Percentiles rank a stretch among this genome's conserved stretches.
These are phyloP conservation scores for Fulica atra DNA, from an alignment of 2,113 vertebrate species.

Conservation along the genomic window DNA sequence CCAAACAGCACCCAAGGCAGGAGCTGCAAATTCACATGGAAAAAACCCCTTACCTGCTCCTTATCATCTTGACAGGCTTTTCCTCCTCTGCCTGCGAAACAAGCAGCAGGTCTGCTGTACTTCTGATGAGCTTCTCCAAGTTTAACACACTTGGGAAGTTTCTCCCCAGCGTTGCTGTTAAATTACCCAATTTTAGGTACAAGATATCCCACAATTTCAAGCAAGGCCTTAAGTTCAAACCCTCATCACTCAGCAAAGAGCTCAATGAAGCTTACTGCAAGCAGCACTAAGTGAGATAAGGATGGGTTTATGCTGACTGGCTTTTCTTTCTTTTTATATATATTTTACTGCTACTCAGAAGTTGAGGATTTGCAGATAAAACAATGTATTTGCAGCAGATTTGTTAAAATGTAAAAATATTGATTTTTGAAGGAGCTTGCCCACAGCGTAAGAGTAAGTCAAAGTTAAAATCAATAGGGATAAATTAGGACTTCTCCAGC, in stretches of 20 bases:
- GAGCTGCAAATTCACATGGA: not conserved
- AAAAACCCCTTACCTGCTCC: not conserved
- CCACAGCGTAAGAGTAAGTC: not conserved
- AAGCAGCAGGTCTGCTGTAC: not conserved
- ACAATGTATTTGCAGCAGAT: not conserved
- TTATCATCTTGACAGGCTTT: not conserved
- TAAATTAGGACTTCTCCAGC: not conserved
- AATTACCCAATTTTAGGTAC: not conserved
- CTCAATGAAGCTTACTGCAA: not conserved
- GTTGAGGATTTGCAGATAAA: not conserved
- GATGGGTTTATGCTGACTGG: not conserved
- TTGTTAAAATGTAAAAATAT: slow-evolving; percentile 33
- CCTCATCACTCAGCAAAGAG: not conserved
- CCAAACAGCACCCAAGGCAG: not conserved
- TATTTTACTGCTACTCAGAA: not conserved
- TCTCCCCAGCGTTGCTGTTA: not conserved
- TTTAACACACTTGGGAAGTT: not conserved
- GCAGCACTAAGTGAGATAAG: not conserved
- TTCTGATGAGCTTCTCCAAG: not conserved
- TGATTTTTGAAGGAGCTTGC: slow-evolving; percentile 43
- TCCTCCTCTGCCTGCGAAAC: not conserved
- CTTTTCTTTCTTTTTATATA: accelerated
- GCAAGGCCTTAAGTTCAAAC: not conserved
- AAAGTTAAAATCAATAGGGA: slow-evolving; percentile 57
- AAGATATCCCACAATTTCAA: not conserved